Base-by-base conservation (phyloP, 1,140 invertebrate species). In the Phthorimaea operculella region DNA sequence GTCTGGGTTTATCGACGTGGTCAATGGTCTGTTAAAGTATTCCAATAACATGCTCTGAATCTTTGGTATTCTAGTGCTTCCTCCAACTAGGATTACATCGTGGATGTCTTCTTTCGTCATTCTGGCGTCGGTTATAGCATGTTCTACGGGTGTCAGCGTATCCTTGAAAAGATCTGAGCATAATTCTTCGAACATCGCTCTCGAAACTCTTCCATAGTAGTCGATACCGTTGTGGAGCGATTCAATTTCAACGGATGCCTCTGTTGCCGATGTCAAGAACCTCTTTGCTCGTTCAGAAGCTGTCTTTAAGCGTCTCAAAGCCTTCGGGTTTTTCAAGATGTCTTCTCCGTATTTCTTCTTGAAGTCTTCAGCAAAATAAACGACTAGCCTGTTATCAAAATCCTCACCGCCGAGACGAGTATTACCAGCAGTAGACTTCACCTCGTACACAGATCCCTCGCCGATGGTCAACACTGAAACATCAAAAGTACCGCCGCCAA, bases 241-340 rank as follows among this genome's bases (percentile, higher is more conserved):
- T 63, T 94, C 93, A 6, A 96, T 90, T 70, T 92, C 90, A 9
- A 94, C 87, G 21, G 86, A 87, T 0, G 94, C 92, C 74, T 94
- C 91, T 1, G 90, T 89, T 14, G 90, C 91, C 1, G 91, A 92
- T 6, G 92, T 93, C 6, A 96, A 73, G 6, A 90, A 93, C 59
- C 92, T 78, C 84, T 96, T 96, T 1, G 93, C 92, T 56, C 91
- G 86, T 80, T 96, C 94, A 60, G 93, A 94, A 8, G 94, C 93
- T 0, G 90, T 93, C 68, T 93, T 87, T 21, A 96, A 78, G 44
- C 93, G 86, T 51, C 93, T 83, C 11, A 95, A 56, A 42, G 87
- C 77, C 57, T 86, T 74, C 0, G 83, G 63, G 57, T 89, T 86
- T 0, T 52, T 62, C 18, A 65, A 79, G 34, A 89, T 62, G 61